Evolutionary conservation across 2,797 vertebrate species (phyloP).

Genomic region (Gephyroberyx darwinii): DNA sequence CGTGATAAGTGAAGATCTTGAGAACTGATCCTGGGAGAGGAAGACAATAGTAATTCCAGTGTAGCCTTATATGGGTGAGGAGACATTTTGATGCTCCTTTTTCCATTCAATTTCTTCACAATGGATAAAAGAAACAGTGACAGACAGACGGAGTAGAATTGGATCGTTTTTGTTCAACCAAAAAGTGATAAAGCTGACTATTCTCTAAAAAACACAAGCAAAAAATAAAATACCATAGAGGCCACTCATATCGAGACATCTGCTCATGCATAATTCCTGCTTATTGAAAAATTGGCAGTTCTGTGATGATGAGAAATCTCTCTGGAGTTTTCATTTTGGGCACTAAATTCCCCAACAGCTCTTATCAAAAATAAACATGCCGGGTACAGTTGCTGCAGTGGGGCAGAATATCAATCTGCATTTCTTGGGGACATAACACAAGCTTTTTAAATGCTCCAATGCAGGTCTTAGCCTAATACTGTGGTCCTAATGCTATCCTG

Average conservation of each 20-base stretch:
- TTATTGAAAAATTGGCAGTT: constrained; percentile 76
- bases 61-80: constrained; percentile 23
- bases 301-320: constrained; percentile 72
- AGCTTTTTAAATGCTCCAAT: constrained; percentile 29
- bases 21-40: constrained; percentile 14
- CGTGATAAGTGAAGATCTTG: constrained; percentile 11
- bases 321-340: constrained; percentile 72
- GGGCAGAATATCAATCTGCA: constrained; percentile 32
- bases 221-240: constrained; percentile 40
- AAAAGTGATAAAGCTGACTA: constrained; percentile 54
- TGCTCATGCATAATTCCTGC: constrained; percentile 81
- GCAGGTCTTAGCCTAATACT: constrained; percentile 3
- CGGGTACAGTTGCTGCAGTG: constrained; percentile 34
- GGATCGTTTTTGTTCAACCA: constrained; percentile 48
- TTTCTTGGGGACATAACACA: constrained; percentile 45
- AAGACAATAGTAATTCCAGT: constrained; percentile 27
- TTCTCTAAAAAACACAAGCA: constrained; percentile 35
- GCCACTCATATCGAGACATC: constrained; percentile 73
- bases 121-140: constrained; percentile 57
- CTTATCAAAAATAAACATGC: constrained; percentile 76
- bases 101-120: constrained; percentile 46
- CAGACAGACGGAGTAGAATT: constrained; percentile 21
- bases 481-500: constrained; percentile 23
- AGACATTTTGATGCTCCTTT: constrained; percentile 26
- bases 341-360: constrained; percentile 67